These are phyloP conservation scores for Megastigmus dorsalis DNA, from an alignment of 2,888 invertebrate genomes.

Conservation along the genomic window DNA sequence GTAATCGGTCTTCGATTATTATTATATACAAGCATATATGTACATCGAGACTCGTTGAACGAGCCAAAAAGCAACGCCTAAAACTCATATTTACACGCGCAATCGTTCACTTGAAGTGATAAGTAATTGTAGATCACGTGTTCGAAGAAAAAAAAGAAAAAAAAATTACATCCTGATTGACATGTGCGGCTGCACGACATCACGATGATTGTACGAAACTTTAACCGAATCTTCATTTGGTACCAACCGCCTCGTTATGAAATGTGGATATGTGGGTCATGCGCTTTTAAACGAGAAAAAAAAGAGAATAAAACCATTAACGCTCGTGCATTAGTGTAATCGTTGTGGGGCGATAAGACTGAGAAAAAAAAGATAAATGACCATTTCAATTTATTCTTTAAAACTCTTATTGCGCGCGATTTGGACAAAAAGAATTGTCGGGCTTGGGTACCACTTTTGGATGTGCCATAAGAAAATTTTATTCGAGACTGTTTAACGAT, in stretches of 20 bases:
- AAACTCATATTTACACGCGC: too few species aligned
- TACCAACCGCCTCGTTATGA: slow-evolving; percentile 30
- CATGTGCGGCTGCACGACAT: not conserved
- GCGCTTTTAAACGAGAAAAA: slow-evolving; percentile 19
- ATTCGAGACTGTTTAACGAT: too few species aligned
- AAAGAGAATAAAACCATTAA: too few species aligned
- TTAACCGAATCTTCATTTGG: slow-evolving; percentile 28
- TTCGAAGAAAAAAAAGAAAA: not conserved
- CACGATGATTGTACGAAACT: slow-evolving; percentile 3
- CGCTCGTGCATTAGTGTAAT: slow-evolving; percentile 32
- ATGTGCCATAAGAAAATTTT: too few species aligned
- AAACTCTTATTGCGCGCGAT: too few species aligned
- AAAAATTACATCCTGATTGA: slow-evolving; percentile 22
- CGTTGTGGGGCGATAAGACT: slow-evolving; percentile 28
- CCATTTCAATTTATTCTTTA: too few species aligned
- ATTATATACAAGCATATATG: too few species aligned
- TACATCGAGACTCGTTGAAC: too few species aligned
- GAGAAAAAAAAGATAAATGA: slow-evolving; percentile 1
- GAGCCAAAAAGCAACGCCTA: too few species aligned
- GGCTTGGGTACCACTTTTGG: too few species aligned
- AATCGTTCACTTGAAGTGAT: slow-evolving; percentile 19
- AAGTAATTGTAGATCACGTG: slow-evolving; percentile 23
- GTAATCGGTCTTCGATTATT: too few species aligned
- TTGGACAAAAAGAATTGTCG: too few species aligned
- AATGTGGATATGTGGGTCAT: slow-evolving; percentile 49